These are phyloP conservation scores for Syngnathus rostellatus DNA, from an alignment of 2,797 vertebrate species.

Conservation along the genomic window DNA sequence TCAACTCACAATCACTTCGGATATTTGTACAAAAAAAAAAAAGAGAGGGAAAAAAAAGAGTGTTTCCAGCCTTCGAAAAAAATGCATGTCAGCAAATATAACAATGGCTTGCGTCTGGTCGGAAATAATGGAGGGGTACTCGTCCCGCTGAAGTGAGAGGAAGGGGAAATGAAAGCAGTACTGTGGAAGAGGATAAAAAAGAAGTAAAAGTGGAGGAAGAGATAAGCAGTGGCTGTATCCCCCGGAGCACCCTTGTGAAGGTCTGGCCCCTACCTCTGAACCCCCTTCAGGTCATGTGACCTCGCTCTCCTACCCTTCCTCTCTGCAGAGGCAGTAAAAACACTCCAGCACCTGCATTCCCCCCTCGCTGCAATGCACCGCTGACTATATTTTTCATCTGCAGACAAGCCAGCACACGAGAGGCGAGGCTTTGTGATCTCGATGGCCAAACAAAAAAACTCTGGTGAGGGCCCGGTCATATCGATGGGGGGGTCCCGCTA, in stretches of 20 bases:
- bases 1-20: conserved; percentile 48
- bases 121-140: conserved; percentile 54
- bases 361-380: conserved; percentile 56
- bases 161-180: conserved; percentile 67
- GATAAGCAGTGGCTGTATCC: conserved; percentile 70
- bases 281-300: conserved; percentile 69
- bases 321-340: conserved; percentile 73
- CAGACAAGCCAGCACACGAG: conserved; percentile 28
- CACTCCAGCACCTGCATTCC: conserved; percentile 74
- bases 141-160: conserved; percentile 56
- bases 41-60: conserved; percentile 12
- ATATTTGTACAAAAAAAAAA: conserved; percentile 41
- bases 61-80: conserved; percentile 49
- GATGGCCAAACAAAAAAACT: conserved; percentile 36
- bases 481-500: conserved; percentile 26
- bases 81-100: conserved; percentile 61
- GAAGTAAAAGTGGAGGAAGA: conserved; percentile 73
- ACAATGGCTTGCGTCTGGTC: conserved; percentile 58
- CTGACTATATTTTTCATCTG: conserved; percentile 58
- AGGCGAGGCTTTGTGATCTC: conserved; percentile 32
- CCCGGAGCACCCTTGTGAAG: conserved; percentile 62
- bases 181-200: conserved; percentile 68
- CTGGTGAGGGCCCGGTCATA: conserved; percentile 36
- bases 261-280: conserved; percentile 67
- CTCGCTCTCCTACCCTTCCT: conserved; percentile 68